phyloP scores from a whole-genome alignment of 2,797 vertebrate genomes.

The Acrossocheilus fasciatus region DNA sequence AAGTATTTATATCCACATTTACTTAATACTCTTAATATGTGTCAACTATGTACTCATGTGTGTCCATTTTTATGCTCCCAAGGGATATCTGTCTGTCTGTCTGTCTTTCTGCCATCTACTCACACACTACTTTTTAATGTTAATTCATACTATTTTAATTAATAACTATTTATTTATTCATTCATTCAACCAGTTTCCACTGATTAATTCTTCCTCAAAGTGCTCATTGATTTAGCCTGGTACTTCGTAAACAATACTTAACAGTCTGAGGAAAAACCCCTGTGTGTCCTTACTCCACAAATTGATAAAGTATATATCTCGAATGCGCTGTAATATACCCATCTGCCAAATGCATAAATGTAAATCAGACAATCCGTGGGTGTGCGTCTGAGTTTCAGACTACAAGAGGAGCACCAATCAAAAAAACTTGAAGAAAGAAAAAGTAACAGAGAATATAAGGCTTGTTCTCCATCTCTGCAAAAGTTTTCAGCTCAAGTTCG shows the following conservation, averaged over 20 bases:
- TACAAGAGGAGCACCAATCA: background rate
- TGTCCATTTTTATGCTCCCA: too few species aligned
- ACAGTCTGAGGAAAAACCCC: background rate
- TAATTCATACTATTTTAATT: too few species aligned
- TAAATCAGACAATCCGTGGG: background rate
- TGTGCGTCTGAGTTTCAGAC: background rate
- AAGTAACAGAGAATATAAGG: background rate
- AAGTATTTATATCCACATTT: background rate
- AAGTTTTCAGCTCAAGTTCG: background rate
- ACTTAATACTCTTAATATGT: background rate
- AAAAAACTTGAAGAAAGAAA: background rate
- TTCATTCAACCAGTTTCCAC: too few species aligned
- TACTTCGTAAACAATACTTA: background rate
- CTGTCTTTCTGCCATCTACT: too few species aligned
- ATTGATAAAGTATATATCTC: background rate
- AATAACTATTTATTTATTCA: too few species aligned
- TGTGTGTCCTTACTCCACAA: background rate
- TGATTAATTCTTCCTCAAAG: too few species aligned
- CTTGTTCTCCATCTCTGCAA: background rate
- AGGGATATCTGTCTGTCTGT: too few species aligned
- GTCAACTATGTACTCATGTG: background rate
- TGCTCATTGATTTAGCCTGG: too few species aligned
- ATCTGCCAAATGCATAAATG: constrained; percentile 2
- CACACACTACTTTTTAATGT: too few species aligned
- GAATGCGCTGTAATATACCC: background rate